Evolutionary conservation across 1,140 invertebrate genomes (phyloP).

Genomic region (Oryzaephilus surinamensis): DNA sequence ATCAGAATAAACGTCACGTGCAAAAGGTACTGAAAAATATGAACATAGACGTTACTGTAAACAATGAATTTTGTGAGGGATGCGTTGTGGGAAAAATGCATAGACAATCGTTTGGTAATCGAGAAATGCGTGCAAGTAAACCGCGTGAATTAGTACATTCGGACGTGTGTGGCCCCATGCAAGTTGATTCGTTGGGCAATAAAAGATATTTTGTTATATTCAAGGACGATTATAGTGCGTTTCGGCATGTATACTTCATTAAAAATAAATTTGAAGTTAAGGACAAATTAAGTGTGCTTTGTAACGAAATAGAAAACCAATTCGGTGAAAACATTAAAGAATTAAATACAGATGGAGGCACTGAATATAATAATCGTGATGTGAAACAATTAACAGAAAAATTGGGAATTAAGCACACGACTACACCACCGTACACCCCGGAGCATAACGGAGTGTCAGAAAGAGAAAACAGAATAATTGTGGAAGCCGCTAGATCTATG

Average conservation of each 20-base stretch:
- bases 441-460: no score
- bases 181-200: conserved; percentile 19
- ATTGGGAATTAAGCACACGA: no score
- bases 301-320: neutral
- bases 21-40: neutral
- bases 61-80: neutral
- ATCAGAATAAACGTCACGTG: conserved; percentile 3
- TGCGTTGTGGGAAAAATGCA: neutral
- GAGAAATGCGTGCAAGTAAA: conserved; percentile 4
- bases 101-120: neutral
- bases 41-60: neutral
- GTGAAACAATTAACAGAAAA: no score
- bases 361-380: no score
- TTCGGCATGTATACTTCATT: conserved; percentile 28
- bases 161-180: conserved; percentile 32
- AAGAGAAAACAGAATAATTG: no score
- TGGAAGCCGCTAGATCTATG: no score
- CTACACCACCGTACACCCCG: no score
- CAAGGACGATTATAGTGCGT: conserved; percentile 24
- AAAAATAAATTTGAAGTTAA: conserved; percentile 27
- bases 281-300: conserved; percentile 20
- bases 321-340: no score
- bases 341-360: no score
- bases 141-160: conserved; percentile 25
- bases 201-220: conserved; percentile 23